Conservation (phyloP, 2,797 vertebrate genomes). For the Geotria australis region DNA sequence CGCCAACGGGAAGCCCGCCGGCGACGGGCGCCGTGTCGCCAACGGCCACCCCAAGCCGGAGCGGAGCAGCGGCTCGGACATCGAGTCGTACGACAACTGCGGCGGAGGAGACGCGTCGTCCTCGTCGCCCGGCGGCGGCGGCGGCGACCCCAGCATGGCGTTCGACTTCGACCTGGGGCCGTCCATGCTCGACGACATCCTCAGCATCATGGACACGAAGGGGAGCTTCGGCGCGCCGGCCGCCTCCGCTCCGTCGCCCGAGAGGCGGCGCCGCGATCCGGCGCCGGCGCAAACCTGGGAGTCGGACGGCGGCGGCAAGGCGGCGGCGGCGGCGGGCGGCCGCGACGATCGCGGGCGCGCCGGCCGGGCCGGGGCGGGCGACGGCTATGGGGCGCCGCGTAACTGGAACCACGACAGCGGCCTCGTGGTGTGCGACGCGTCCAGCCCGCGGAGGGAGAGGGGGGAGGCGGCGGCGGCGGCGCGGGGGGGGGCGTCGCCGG, state of each 20-base stretch:
- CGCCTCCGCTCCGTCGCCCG: too few relatives aligned
- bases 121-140: conserved; percentile 10
- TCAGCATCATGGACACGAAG: conserved; percentile 37
- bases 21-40: conserved; percentile 7
- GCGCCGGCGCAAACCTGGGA: conserved; percentile 2
- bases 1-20: conserved; percentile 7
- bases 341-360: not conserved
- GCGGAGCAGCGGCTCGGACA: conserved; percentile 4
- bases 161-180: conserved; percentile 55
- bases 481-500: conserved; percentile 10
- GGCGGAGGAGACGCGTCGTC: conserved; percentile 8
- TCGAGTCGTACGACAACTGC: conserved; percentile 8
- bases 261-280: conserved; percentile 12
- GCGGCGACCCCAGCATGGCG: conserved; percentile 48
- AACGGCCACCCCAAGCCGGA: conserved; percentile 3
- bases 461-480: not conserved
- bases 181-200: conserved; percentile 54
- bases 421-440: not conserved
- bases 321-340: not conserved
- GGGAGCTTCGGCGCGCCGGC: conserved; percentile 6
- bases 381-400: conserved; percentile 6
- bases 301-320: not conserved
- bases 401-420: not conserved
- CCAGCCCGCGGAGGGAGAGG: conserved; percentile 1
- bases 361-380: conserved; percentile 1